phyloP scores from a whole-genome alignment of 2,113 vertebrate genomes.

The Panthera leo region DNA sequence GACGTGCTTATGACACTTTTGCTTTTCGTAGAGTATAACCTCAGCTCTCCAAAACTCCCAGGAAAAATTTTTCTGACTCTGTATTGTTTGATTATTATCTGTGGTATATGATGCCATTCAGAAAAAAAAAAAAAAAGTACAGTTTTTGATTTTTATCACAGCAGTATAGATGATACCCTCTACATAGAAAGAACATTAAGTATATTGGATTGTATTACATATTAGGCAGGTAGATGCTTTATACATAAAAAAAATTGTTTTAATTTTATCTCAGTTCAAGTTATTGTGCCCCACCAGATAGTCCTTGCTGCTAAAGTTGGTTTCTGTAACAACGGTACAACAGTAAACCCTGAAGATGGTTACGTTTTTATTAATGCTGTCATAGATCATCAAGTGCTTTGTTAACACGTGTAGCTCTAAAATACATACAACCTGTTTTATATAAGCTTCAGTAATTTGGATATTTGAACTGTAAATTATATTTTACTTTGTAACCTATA shows the following conservation, averaged over 20 bases:
- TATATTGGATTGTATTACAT: neutral
- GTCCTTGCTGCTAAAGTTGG: neutral
- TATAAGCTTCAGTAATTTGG: neutral
- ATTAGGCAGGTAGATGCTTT: slow-evolving; percentile 9
- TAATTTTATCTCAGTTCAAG: neutral
- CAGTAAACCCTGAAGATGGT: neutral
- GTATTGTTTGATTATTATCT: neutral
- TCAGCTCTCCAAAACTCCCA: neutral
- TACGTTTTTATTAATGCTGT: neutral
- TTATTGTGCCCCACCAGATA: neutral
- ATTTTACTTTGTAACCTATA: neutral
- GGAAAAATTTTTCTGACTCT: neutral
- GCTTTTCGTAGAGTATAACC: neutral
- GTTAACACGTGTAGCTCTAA: neutral
- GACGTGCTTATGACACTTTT: neutral
- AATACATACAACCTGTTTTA: neutral
- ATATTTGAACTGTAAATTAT: slow-evolving; percentile 1
- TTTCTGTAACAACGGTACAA: neutral
- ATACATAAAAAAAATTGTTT: neutral
- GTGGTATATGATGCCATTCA: neutral
- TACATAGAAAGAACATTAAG: neutral
- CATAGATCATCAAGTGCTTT: neutral
- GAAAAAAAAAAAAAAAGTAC: neutral
- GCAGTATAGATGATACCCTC: neutral
- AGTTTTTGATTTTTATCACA: slow-evolving; percentile 1